These are phyloP conservation scores for Solea senegalensis DNA, from an alignment of 2,113 vertebrate species.

Conservation along the genomic window DNA sequence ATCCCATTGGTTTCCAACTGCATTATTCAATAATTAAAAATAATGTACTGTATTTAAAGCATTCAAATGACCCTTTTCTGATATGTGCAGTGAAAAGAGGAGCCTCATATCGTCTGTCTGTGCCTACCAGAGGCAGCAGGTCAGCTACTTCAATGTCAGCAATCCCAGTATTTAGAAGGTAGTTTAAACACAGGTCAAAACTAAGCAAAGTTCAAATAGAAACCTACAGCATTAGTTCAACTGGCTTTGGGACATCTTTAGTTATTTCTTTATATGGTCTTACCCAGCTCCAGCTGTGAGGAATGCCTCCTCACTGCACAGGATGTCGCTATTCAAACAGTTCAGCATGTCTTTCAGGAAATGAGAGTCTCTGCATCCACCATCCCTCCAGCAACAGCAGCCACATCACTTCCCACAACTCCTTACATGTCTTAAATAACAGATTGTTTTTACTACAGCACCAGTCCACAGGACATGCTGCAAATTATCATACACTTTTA, in stretches of 20 bases:
- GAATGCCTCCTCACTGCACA: constrained; percentile 92
- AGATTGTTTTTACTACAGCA: background rate
- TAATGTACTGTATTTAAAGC: background rate
- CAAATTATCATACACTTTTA: background rate
- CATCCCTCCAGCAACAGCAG: constrained; percentile 89
- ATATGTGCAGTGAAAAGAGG: constrained; percentile 90
- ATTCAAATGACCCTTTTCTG: constrained; percentile 85
- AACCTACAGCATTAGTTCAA: background rate
- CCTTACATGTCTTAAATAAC: constrained; percentile 83
- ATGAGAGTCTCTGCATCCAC: constrained; percentile 91
- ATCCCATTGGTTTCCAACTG: too few species aligned
- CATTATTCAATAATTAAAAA: background rate
- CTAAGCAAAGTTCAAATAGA: constrained; percentile 60
- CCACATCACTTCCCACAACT: constrained; percentile 82
- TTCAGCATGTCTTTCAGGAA: constrained; percentile 90
- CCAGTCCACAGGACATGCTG: background rate
- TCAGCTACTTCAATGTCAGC: constrained; percentile 90
- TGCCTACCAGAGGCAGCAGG: constrained; percentile 88
- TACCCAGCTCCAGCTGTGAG: constrained; percentile 90
- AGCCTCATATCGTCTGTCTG: constrained; percentile 91
- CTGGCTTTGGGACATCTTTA: background rate
- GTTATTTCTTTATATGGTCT: constrained; percentile 10
- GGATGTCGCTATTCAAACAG: constrained; percentile 83
- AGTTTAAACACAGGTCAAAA: constrained; percentile 89
- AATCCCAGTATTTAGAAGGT: constrained; percentile 90